phyloP scores from a whole-genome alignment of 2,888 invertebrate genomes.

The Hylaea fasciaria region DNA sequence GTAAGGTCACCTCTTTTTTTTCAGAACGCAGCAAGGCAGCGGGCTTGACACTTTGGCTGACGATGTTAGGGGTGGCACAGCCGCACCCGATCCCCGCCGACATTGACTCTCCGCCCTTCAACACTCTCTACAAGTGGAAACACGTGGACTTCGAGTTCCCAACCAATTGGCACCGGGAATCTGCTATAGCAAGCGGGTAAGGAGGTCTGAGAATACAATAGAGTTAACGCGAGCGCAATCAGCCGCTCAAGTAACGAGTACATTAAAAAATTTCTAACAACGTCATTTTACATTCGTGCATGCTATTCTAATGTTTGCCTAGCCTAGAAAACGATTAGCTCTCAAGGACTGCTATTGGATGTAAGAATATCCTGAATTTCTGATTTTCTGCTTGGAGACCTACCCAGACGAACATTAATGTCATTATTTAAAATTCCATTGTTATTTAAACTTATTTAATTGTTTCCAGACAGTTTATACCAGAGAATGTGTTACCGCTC shows the following conservation, averaged over 20 bases:
- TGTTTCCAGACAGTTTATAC: slow-evolving; percentile 83
- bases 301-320: no score
- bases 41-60: slow-evolving; percentile 77
- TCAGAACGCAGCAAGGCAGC: slow-evolving; percentile 61
- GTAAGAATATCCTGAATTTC: no score
- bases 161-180: slow-evolving; percentile 81
- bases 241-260: no score
- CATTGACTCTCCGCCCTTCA: slow-evolving; percentile 82
- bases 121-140: slow-evolving; percentile 89
- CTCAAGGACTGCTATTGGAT: no score
- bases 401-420: no score
- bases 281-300: no score
- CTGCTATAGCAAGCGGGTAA: slow-evolving; percentile 86
- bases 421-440: no score
- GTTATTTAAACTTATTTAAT: not conserved
- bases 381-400: no score
- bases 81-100: slow-evolving; percentile 73
- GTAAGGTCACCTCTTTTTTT: slow-evolving; percentile 32
- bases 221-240: no score
- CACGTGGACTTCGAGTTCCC: slow-evolving; percentile 90
- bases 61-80: slow-evolving; percentile 75
- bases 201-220: slow-evolving; percentile 11
- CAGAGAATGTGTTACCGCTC: slow-evolving; percentile 89
- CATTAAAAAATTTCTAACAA: no score
- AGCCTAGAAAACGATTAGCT: no score